phyloP scores from a whole-genome alignment of 2,113 vertebrate genomes.

The Struthio camelus region DNA sequence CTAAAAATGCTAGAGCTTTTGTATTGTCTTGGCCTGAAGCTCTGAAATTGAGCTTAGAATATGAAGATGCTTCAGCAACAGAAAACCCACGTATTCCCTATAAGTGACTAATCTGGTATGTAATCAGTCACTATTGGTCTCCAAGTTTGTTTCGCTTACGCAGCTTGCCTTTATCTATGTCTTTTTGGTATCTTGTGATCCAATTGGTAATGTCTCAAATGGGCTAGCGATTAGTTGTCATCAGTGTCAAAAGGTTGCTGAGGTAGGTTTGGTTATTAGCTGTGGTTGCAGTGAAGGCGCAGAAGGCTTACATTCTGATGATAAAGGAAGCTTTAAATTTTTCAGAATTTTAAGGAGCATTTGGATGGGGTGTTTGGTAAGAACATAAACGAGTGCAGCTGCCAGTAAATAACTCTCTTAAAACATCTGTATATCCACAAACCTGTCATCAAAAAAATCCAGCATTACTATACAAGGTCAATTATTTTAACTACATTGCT shows the following conservation, averaged over 20 bases:
- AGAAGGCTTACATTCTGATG: background rate
- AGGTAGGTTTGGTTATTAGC: background rate
- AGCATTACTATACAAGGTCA: background rate
- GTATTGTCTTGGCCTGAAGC: slow-evolving; percentile 12
- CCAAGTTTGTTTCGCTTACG: background rate
- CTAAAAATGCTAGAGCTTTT: slow-evolving; percentile 47
- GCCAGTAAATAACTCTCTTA: background rate
- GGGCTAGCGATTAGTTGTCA: background rate
- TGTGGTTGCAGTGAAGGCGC: background rate
- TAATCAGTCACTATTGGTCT: background rate
- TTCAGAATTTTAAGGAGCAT: background rate
- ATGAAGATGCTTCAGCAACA: background rate
- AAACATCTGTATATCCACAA: background rate
- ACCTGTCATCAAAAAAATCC: background rate
- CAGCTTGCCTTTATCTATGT: background rate
- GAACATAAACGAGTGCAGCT: background rate
- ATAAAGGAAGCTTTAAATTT: background rate
- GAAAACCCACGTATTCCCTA: background rate
- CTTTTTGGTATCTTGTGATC: background rate
- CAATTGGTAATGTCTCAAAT: background rate
- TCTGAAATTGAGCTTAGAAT: background rate
- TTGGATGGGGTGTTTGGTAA: background rate
- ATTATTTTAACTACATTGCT: background rate
- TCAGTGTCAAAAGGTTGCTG: background rate
- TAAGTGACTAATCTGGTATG: background rate